These are phyloP conservation scores for Achroia grisella DNA, from an alignment of 1,140 invertebrate species.

Conservation along the genomic window DNA sequence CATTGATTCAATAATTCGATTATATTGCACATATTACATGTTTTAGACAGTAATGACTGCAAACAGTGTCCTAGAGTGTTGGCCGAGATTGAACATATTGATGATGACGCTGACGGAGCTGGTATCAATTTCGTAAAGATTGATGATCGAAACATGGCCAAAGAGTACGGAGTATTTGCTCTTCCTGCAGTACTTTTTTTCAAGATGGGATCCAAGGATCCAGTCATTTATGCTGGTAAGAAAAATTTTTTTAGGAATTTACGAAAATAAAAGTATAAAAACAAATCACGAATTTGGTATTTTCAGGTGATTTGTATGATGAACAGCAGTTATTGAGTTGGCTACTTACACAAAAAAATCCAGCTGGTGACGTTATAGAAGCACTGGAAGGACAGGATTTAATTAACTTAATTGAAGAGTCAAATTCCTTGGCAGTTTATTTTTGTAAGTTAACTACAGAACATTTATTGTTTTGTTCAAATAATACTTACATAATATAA, in stretches of 20 bases:
- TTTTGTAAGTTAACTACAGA: constrained; percentile 85
- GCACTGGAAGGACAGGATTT: constrained; percentile 89
- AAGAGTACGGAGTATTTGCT: constrained; percentile 90
- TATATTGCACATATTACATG: constrained; percentile 67
- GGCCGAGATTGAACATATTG: constrained; percentile 92
- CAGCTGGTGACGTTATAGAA: constrained; percentile 92
- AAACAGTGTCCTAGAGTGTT: constrained; percentile 94
- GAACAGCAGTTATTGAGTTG: constrained; percentile 92
- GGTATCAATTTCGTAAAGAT: constrained; percentile 96
- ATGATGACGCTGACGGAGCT: constrained; percentile 93
- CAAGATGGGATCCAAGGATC: constrained; percentile 90
- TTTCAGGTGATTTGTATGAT: constrained; percentile 88
- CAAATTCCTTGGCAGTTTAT: constrained; percentile 90
- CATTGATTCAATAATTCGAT: constrained; percentile 27
- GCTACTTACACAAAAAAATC: constrained; percentile 93
- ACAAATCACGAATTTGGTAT: constrained; percentile 14
- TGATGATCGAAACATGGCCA: constrained; percentile 89
- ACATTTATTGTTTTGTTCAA: too few species aligned
- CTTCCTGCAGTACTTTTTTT: constrained; percentile 93
- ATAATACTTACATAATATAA: neutral
- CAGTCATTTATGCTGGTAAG: constrained; percentile 93
- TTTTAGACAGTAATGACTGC: constrained; percentile 93
- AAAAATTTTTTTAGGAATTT: constrained; percentile 4
- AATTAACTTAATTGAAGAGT: constrained; percentile 85
- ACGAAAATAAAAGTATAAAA: too few species aligned